Percentiles rank a stretch among this genome's conserved stretches.
These are phyloP conservation scores for Sycophila texana DNA, from an alignment of 2,888 invertebrate genomes.

Conservation along the genomic window DNA sequence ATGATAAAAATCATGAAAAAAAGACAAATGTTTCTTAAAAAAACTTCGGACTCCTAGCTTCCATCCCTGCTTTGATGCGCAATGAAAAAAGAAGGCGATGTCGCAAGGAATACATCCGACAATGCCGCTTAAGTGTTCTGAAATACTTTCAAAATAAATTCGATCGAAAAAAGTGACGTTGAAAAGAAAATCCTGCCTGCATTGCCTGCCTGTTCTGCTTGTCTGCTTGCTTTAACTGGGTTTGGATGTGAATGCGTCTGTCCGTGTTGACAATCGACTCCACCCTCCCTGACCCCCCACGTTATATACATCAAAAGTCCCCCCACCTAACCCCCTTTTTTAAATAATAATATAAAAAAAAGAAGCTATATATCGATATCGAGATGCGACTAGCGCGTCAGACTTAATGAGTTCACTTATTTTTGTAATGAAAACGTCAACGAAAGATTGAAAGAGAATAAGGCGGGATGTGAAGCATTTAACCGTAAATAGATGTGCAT, in stretches of 20 bases:
- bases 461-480: neutral
- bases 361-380: constrained; percentile 18
- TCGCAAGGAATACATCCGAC: neutral
- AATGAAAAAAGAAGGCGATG: neutral
- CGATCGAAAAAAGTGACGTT: neutral
- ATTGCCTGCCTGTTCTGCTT: constrained; percentile 55
- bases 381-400: constrained; percentile 43
- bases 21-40: neutral
- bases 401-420: constrained; percentile 48
- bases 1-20: neutral
- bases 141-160: neutral
- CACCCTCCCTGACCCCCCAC: neutral
- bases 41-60: constrained; percentile 27
- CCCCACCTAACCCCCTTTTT: constrained; percentile 15
- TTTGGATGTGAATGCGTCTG: constrained; percentile 61
- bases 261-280: constrained; percentile 54
- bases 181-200: constrained; percentile 38
- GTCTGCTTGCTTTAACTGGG: constrained; percentile 61
- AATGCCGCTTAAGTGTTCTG: neutral
- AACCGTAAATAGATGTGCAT: constrained; percentile 17
- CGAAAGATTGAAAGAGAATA: constrained; percentile 38
- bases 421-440: constrained; percentile 49
- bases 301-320: constrained; percentile 24
- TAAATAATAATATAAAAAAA: neutral
- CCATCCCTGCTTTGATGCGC: constrained; percentile 27